Conservation (phyloP, 2,888 invertebrate species). For the Syrista parreyssii region DNA sequence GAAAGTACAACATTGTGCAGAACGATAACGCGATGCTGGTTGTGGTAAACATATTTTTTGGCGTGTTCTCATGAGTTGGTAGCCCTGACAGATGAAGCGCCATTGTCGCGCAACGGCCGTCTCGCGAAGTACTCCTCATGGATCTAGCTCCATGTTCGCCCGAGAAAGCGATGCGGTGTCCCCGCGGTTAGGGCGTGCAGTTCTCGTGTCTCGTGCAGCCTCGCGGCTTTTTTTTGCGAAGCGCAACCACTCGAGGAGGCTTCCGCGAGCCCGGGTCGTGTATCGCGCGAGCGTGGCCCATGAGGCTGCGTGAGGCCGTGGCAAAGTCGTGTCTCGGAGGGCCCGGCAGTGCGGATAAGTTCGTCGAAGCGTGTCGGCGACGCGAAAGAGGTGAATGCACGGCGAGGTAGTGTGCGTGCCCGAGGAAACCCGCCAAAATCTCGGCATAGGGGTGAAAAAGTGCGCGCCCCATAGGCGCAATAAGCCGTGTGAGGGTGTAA, state of each 20-base stretch:
- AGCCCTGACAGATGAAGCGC: not conserved
- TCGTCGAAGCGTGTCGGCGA: conserved; percentile 44
- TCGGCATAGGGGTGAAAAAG: conserved; percentile 39
- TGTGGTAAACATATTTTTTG: not conserved
- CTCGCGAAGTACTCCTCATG: conserved; percentile 50
- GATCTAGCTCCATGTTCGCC: conserved; percentile 61
- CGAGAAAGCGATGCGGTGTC: conserved; percentile 63
- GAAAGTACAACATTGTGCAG: not conserved
- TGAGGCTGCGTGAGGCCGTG: not conserved
- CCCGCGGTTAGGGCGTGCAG: conserved; percentile 63
- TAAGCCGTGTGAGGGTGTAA: conserved; percentile 27
- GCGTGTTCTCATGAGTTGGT: not conserved
- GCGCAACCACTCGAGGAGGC: conserved; percentile 14
- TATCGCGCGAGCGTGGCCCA: conserved; percentile 3
- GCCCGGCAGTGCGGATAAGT: conserved; percentile 13
- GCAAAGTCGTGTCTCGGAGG: conserved; percentile 12
- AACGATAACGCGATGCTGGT: not conserved
- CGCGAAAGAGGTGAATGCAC: conserved; percentile 60
- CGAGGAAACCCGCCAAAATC: conserved; percentile 59
- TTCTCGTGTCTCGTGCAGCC: conserved; percentile 50
- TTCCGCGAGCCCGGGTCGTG: not conserved
- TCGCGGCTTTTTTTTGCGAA: conserved; percentile 39
- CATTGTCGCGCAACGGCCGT: conserved; percentile 35
- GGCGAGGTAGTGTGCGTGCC: conserved; percentile 48
- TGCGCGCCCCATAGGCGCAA: conserved; percentile 22